Conservation (phyloP, 2,888 invertebrate genomes). For the Eueremaeus valkanovi region DNA sequence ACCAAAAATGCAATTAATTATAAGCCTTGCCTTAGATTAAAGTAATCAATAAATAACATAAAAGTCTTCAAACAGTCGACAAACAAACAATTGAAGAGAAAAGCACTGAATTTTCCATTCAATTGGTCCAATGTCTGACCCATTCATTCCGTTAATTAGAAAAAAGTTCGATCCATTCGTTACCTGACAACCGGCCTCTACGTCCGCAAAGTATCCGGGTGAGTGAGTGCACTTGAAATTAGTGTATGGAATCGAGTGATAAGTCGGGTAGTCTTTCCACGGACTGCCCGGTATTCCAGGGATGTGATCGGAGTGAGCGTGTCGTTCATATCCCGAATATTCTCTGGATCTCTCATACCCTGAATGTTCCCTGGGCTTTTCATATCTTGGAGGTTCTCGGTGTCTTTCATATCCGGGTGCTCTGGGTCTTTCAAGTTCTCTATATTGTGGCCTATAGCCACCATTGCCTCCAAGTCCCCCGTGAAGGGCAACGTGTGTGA, state of each 20-base stretch:
- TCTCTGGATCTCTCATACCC: not conserved
- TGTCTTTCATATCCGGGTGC: not conserved
- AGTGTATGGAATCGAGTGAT: conserved; percentile 41
- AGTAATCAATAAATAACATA: not conserved
- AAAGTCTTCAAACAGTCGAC: not conserved
- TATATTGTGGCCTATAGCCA: too few species aligned
- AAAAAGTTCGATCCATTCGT: not conserved
- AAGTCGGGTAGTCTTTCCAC: conserved; percentile 45
- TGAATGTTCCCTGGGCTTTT: not conserved
- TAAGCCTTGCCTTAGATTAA: not conserved
- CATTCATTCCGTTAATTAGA: not conserved
- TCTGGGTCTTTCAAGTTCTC: too few species aligned
- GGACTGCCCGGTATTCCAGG: conserved; percentile 45
- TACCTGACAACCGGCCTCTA: conserved; percentile 42
- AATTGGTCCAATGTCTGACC: too few species aligned
- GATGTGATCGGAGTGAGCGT: not conserved
- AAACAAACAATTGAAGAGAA: not conserved
- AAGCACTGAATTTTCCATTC: not conserved
- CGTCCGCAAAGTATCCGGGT: conserved; percentile 46
- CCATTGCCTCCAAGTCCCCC: not conserved
- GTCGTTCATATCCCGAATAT: not conserved
- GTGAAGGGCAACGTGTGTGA: not conserved
- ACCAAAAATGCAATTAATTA: not conserved
- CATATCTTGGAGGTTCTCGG: not conserved
- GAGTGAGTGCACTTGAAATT: conserved; percentile 39